Base-by-base conservation (phyloP, 2,113 vertebrate species). In the Cardinalis cardinalis region DNA sequence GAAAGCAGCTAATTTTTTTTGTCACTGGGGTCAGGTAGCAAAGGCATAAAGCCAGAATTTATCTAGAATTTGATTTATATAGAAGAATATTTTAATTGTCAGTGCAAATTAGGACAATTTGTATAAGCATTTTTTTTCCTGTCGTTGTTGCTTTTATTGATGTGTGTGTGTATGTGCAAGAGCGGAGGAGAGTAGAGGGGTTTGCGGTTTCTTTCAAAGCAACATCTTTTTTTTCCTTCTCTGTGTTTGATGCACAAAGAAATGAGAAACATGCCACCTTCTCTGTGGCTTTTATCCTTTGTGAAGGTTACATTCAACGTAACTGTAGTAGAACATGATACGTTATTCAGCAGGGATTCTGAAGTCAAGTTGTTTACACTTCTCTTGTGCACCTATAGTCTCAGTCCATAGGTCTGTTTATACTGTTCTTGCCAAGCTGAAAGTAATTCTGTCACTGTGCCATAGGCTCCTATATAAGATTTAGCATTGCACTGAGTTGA, bases 321-420 rank as follows among this genome's bases (percentile, higher is more conserved):
- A 78, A 78, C 55, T 74, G 40, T 75, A 78, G 80, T 77, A 84
- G 53, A 88, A 88, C 75, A 85, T 46, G 59, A 69, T 66, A 70
- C 36, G 56, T 71, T 92, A 84, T 87, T 94, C 92, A 93, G 46
- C 59, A 79, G 72, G 74, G 76, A 91, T 92, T 95, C 75, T 89
- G 65, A 94, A 94, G 90, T 85, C 83, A 89, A 81, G 70, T 79
- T 96, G 88, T 93, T 96, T 94, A 93, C 59, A 73, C 64, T 90
- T 87, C 84, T 93, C 68, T 55, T 52, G 53, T 61, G 65, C 75
- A 52, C 73, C 93, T 64, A 38, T 59, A 91, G 70, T 76, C 59
- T 81, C 69, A 95, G 64, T 60, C 82, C 87, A 87, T 77, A 89
- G 77, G 82, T 78, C 64, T 94, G 87, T 93, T 96, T 94, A 90